Base-by-base conservation (phyloP, 2,888 invertebrate genomes). In the Drosophila birchii region DNA sequence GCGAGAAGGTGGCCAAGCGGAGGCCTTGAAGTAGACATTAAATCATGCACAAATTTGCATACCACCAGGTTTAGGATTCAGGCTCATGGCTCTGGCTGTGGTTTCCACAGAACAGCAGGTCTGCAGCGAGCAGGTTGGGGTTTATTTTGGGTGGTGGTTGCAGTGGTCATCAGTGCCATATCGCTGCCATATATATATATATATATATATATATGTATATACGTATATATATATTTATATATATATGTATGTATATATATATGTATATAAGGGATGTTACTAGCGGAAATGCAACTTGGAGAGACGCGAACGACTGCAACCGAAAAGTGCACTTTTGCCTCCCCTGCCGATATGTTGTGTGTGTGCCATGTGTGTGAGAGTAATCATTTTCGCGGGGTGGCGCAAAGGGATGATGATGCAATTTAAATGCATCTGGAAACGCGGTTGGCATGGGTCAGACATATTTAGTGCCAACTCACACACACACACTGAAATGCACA, bases 231-330 rank as follows among this genome's bases (percentile, higher is more conserved):
- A 76, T 49, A 12, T 80, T 84, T 86, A 81, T 80, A 86, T 84
- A 84, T 84, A 83, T 83, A 79, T 80, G 83, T 84, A 76, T 49
- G 83, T 84, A 83, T 83, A 79, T 80, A 86, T 84, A 76, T 49
- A 12, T 80, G 84, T 86, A 81, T 80, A 86, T 84, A 84, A 80
- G 84, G 84, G 84, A 77, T 84, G 84, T 78, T 81, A 84, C 81
- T 84, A 75, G 63, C 72, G 63, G 74, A 85, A 78, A 71, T 83
- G 86, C 83, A 83, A 64, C 60, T 41, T 20, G 11, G 57, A 34
- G 69, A 51, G 54, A 69, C 34, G 41, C 60, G 60, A 60, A 49
- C 61, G 58, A 73, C 47, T 62, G 76, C 72, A 74, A 54, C 73
- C 66, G 51, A 59, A 58, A 67, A 66, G 72, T 80, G 79, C 86